A percentile compares a stretch with the other conserved stretches of the same genome.
Conservation (phyloP, 2,797 vertebrate genomes). For the Molothrus aeneus region DNA sequence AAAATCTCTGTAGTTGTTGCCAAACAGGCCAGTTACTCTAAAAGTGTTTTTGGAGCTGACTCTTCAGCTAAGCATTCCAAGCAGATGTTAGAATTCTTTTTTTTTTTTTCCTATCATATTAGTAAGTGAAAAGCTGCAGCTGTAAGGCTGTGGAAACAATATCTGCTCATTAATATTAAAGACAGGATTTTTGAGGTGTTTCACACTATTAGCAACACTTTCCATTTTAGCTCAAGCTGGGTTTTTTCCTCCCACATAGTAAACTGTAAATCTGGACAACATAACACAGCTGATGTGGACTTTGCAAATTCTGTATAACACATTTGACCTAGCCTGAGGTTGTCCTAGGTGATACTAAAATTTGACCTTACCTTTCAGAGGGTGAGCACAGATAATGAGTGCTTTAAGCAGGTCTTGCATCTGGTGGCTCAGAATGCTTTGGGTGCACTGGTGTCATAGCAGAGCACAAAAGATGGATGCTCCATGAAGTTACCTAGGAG, state of each 20-base stretch:
- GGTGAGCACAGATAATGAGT: background rate
- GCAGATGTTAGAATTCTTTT: background rate
- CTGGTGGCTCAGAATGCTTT: background rate
- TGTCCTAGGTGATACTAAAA: background rate
- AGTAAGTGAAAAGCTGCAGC: background rate
- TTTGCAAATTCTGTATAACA: background rate
- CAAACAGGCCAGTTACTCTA: background rate
- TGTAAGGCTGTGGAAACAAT: background rate
- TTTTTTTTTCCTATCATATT: background rate
- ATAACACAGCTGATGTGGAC: background rate
- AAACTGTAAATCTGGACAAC: background rate
- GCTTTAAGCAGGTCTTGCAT: background rate
- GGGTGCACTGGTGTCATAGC: background rate
- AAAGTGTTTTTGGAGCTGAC: background rate
- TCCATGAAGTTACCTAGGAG: background rate
- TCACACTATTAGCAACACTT: background rate
- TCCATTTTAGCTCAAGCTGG: background rate
- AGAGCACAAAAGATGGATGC: background rate
- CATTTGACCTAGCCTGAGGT: background rate
- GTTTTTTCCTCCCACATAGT: background rate
- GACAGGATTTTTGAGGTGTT: background rate
- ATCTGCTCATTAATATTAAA: background rate
- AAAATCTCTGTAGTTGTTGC: background rate
- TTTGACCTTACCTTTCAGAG: background rate
- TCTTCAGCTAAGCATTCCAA: background rate